These are phyloP conservation scores for Autographa gamma DNA, from an alignment of 2,888 invertebrate species.

Conservation along the genomic window DNA sequence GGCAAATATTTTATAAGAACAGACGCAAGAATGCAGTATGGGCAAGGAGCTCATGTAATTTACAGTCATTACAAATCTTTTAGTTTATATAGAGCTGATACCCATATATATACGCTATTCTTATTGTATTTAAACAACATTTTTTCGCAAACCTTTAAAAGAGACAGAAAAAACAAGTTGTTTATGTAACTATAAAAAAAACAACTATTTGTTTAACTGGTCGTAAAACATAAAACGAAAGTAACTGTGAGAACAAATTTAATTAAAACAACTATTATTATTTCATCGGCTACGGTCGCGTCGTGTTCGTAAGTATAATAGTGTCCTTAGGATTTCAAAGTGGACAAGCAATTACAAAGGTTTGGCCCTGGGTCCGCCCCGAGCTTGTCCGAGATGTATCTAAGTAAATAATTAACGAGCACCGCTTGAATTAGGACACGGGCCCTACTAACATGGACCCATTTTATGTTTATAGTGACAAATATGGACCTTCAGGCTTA, in stretches of 20 bases:
- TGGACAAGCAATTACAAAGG: constrained; percentile 76
- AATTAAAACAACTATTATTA: constrained; percentile 28
- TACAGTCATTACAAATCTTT: too few relatives aligned
- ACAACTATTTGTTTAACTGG: not conserved
- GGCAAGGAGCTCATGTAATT: too few relatives aligned
- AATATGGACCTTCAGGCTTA: constrained; percentile 68
- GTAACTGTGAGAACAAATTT: not conserved
- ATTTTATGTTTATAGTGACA: constrained; percentile 75
- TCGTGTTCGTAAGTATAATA: constrained; percentile 46
- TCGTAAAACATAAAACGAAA: not conserved
- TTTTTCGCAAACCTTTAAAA: not conserved
- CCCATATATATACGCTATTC: too few relatives aligned
- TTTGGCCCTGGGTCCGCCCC: constrained; percentile 61
- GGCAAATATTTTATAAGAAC: constrained; percentile 11
- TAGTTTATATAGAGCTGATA: too few relatives aligned
- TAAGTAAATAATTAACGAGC: constrained; percentile 81
- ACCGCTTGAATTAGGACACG: constrained; percentile 72
- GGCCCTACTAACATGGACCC: constrained; percentile 64
- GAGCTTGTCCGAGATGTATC: constrained; percentile 71
- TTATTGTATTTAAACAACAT: too few relatives aligned
- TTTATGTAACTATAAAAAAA: not conserved
- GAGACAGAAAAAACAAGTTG: not conserved
- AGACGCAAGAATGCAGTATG: not conserved
- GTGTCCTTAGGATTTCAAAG: constrained; percentile 69
- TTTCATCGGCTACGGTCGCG: constrained; percentile 2